Conservation (phyloP, 2,888 invertebrate species). For the Eledone cirrhosa region DNA sequence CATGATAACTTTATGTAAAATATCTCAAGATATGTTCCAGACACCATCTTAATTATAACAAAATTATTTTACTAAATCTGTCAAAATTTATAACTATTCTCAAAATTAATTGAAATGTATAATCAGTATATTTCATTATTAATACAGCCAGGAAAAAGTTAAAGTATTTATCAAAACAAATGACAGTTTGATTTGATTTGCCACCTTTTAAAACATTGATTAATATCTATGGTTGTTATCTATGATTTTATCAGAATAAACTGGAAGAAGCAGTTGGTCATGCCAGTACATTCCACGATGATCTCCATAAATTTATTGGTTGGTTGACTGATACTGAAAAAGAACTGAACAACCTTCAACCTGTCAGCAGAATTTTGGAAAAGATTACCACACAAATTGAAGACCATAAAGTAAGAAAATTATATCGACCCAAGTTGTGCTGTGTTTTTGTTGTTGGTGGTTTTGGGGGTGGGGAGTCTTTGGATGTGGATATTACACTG, state of each 20-base stretch:
- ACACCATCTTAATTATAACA: too few species aligned
- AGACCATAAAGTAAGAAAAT: conserved; percentile 77
- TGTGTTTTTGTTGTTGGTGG: background rate
- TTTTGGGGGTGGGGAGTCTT: background rate
- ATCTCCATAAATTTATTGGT: conserved; percentile 91
- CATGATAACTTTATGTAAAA: too few species aligned
- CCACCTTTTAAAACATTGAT: background rate
- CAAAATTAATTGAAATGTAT: too few species aligned
- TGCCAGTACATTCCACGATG: conserved; percentile 93
- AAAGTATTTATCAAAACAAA: too few species aligned
- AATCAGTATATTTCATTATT: too few species aligned
- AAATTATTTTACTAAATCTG: too few species aligned
- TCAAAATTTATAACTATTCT: too few species aligned
- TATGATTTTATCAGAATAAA: conserved; percentile 76
- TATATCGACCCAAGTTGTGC: background rate
- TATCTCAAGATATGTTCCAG: too few species aligned
- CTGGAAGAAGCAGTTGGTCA: conserved; percentile 95
- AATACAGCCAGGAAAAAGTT: too few species aligned
- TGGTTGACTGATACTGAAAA: conserved; percentile 97
- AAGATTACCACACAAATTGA: conserved; percentile 93
- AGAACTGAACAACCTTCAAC: conserved; percentile 84
- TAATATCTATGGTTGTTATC: background rate
- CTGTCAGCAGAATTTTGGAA: conserved; percentile 93
- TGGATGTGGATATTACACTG: background rate
- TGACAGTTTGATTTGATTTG: too few species aligned